Base-by-base conservation (phyloP, 2,888 invertebrate species). In the Electrophaes corylata region DNA sequence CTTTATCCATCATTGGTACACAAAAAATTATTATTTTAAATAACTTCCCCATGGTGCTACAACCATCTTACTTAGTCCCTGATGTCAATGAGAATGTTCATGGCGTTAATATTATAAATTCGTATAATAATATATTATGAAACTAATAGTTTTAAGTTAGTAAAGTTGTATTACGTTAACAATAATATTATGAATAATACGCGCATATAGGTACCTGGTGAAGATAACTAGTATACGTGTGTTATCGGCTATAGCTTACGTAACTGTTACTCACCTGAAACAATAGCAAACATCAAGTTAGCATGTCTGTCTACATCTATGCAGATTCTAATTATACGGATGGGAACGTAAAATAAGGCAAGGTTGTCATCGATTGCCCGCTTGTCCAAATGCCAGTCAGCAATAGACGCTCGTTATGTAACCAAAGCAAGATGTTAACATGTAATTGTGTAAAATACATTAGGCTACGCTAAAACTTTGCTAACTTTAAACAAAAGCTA, bases 241-340 rank as follows among this genome's bases (percentile, higher is more conserved):
- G 59, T n/a, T n/a, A n/a, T 71, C 70, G 46, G 31, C 69, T 65
- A 60, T 65, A 40, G 69, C 65, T 82, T 79, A 69, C 77, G 79
- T 75, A 81, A 84, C 69, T 61, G 73, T 75, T 77, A 79, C 76
- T 78, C 73, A 78, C 74, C 76, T 76, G 77, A 72, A 83, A 82
- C 76, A 69, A 83, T 78, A 81, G 81, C 76, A 80, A 75, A 72
- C 69, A 61, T 48, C 41, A 64, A 55, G 73, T 79, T 81, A 79
- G 68, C 70, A 75, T 31, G 60, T 61, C 49, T 46, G 60, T 61
- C 49, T 46, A 29, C 40, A 39, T 52, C 49, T 61, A 73, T 62
- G 64, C 60, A 62, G 62, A 73, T 69, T 67, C 68, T 73, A 76
- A 77, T 41, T 77, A 62, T 64, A 50, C 61, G 56, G 65, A 69